phyloP scores from a whole-genome alignment of 1,140 invertebrate genomes.

The Drosophila virilis region DNA sequence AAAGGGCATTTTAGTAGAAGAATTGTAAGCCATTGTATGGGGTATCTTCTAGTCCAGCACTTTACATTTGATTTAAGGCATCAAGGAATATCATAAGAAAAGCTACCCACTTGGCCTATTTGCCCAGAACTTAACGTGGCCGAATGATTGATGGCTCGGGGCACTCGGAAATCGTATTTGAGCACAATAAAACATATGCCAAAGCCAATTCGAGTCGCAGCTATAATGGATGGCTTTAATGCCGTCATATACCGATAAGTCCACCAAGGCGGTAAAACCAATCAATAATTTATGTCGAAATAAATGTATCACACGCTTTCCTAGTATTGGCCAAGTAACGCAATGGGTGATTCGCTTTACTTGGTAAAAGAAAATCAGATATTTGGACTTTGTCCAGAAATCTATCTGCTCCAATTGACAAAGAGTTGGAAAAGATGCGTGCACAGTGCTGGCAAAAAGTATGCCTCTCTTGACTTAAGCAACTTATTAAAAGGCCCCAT shows the following conservation, averaged over 20 bases:
- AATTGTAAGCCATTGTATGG: neutral
- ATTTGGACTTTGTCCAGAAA: conserved; percentile 61
- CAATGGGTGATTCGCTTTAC: neutral
- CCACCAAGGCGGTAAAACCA: conserved; percentile 15
- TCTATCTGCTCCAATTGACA: conserved; percentile 58
- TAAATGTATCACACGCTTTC: neutral
- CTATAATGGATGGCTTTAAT: conserved; percentile 40
- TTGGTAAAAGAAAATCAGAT: neutral
- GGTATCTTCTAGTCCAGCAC: neutral
- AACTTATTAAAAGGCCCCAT: too few relatives aligned
- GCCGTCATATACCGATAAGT: conserved; percentile 17
- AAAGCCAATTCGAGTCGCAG: conserved; percentile 23
- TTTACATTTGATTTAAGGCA: neutral
- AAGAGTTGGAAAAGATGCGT: conserved; percentile 35
- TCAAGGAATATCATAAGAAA: neutral
- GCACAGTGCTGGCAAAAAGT: conserved; percentile 36
- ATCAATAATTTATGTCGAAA: conserved; percentile 44
- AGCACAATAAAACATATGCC: conserved; percentile 41
- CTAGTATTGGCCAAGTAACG: conserved; percentile 5
- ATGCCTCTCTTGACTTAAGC: neutral
- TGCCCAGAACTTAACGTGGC: conserved; percentile 15
- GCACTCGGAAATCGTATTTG: conserved; percentile 14
- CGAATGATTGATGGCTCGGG: conserved; percentile 17
- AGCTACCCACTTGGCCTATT: conserved; percentile 10
- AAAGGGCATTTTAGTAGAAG: neutral